These are phyloP conservation scores for Aporrectodea caliginosa DNA, from an alignment of 1,140 invertebrate genomes.

Conservation along the genomic window DNA sequence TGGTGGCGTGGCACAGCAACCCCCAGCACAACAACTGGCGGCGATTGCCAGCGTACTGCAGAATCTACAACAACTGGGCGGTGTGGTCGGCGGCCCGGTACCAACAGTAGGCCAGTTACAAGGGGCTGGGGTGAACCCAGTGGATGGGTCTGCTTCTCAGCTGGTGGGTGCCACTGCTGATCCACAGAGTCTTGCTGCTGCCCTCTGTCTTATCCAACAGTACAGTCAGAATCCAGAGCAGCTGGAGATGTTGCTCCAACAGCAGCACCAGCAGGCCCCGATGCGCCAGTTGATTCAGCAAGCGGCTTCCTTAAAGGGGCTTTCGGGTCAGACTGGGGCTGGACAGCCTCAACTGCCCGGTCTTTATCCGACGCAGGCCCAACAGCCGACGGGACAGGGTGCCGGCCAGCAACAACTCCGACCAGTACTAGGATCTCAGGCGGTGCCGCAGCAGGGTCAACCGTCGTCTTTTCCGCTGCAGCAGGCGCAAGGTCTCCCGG, in stretches of 20 bases:
- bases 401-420: not conserved
- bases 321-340: not conserved
- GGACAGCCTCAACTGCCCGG: not conserved
- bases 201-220: not conserved
- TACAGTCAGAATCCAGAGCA: slow-evolving; percentile 2
- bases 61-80: not conserved
- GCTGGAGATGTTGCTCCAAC: not conserved
- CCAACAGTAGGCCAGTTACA: no score
- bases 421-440: not conserved
- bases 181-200: not conserved
- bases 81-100: no score
- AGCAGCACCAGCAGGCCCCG: not conserved
- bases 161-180: not conserved
- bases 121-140: no score
- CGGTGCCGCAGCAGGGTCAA: not conserved
- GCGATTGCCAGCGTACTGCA: not conserved
- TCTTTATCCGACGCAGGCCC: not conserved
- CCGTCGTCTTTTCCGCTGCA: no score
- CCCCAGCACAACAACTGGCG: not conserved
- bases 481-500: no score
- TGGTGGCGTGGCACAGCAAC: no score
- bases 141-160: no score
- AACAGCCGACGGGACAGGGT: not conserved
- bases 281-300: not conserved
- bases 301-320: not conserved